Percentiles rank a stretch among this genome's conserved stretches.
Evolutionary conservation across 2,113 vertebrate genomes (phyloP).

Genomic region (Acinonyx jubatus): DNA sequence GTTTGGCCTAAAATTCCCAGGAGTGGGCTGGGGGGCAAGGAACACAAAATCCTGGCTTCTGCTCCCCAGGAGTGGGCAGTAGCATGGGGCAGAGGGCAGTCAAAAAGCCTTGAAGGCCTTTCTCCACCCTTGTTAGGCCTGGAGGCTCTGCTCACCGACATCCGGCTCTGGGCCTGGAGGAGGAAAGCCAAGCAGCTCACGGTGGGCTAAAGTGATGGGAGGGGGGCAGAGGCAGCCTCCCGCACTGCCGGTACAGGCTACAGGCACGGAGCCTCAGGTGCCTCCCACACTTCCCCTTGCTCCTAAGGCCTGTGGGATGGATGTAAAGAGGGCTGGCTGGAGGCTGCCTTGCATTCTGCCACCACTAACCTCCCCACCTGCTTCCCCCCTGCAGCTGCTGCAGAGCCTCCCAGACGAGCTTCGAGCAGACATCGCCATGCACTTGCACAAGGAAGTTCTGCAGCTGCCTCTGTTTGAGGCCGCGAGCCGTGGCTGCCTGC

Average conservation of each 20-base stretch:
- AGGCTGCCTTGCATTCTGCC: neutral
- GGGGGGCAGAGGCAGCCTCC: neutral
- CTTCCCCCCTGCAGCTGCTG: constrained; percentile 73
- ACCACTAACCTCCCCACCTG: neutral
- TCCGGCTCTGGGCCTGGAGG: neutral
- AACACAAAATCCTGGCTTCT: neutral
- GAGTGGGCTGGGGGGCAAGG: neutral
- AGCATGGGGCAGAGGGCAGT: neutral
- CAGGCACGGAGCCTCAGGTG: neutral
- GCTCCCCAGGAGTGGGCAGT: neutral
- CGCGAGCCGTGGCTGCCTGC: constrained; percentile 82
- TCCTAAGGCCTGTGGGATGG: neutral
- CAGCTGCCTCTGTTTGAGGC: constrained; percentile 83
- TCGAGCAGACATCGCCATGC: constrained; percentile 84
- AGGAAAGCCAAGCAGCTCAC: neutral
- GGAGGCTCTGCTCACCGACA: neutral
- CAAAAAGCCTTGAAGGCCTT: neutral
- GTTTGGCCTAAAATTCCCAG: neutral
- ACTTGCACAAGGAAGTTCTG: constrained; percentile 85
- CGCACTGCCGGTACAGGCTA: too few relatives aligned
- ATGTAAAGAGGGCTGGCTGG: neutral
- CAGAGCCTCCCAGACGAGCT: constrained; percentile 84
- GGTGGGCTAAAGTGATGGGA: neutral
- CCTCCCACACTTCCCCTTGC: neutral
- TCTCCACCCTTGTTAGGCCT: neutral